Conservation (phyloP, 2,797 vertebrate genomes). For the Hylomyscus alleni region DNA sequence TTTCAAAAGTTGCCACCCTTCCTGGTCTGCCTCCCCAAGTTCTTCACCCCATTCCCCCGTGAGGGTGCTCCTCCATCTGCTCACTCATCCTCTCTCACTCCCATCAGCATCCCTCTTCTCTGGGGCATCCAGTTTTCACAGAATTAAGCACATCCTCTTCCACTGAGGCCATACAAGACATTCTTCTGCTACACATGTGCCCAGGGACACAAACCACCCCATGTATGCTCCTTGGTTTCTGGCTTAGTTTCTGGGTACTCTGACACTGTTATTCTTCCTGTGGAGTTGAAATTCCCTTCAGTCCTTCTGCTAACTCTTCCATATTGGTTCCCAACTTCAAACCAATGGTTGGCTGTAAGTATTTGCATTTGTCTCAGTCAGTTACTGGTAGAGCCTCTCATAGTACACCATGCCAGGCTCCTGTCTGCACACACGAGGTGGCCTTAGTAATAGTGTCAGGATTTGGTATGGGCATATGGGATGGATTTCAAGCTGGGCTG, state of each 20-base stretch:
- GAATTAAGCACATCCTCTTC: background rate
- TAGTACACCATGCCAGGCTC: background rate
- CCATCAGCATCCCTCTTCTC: background rate
- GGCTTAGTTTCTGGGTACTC: too few relatives aligned
- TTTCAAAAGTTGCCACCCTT: background rate
- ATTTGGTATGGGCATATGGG: background rate
- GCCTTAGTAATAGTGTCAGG: background rate
- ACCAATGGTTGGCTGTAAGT: background rate
- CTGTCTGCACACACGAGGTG: background rate
- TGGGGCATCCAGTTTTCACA: background rate
- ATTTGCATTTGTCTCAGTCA: background rate
- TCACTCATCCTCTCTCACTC: background rate
- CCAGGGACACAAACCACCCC: background rate
- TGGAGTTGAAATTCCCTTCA: background rate
- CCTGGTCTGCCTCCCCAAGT: background rate
- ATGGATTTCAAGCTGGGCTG: background rate
- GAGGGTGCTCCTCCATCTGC: background rate
- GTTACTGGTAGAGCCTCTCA: background rate
- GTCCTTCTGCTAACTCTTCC: background rate
- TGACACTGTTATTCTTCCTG: background rate
- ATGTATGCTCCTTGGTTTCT: background rate
- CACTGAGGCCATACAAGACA: background rate
- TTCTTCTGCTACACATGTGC: background rate
- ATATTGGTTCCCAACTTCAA: background rate
- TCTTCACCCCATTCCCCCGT: background rate